Evolutionary conservation across 2,888 invertebrate genomes (phyloP), one percentile per base, ranked within the genome.

Genomic region (Drosophila limbata): DNA sequence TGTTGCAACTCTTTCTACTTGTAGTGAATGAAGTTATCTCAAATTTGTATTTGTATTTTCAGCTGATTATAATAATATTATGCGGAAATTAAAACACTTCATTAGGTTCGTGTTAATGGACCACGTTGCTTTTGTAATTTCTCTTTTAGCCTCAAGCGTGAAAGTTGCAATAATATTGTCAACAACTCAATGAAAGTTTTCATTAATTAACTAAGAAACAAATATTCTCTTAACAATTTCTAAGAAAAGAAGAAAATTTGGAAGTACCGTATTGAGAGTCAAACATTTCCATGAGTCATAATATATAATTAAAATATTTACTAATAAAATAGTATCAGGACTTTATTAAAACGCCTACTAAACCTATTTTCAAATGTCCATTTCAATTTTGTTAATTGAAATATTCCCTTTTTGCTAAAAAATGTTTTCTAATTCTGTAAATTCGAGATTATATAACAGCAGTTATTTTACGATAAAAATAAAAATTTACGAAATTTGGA

Each of bases 1-100:
- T 8, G 11, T 1, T 13, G 17, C 42, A 59, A 37, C n/a, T 50
- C 40, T 33, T 31, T 37, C 50, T 59, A 28, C 6, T 6, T 2
- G 1, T 8, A 42, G 33, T 33, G 21, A 69, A 81, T 77, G 37
- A 68, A 78, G 69, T 72, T 70, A 62, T 86, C 82, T 75, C 69
- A 67, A 75, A 75, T 77, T 74, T 77, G 55, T 69, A 50, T 64
- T 47, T n/a, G 25, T 21, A 50, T 35, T 45, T 47, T 48, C 63
- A 63, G 50, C 65, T 81, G 70, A 76, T 85, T 72, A 47, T 52
- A 25, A 59, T 62, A 83, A 79, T 69, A 64, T 74, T 83, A 81
- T 85, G 53, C 71, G 39, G 70, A 69, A 77, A 77, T 72, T 73
- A 79, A 86, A 69, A 81, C 84, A 86, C 84, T 79, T 84, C 86